Conservation (phyloP, 2,888 invertebrate species). For the Koerneria pararmatus region DNA sequence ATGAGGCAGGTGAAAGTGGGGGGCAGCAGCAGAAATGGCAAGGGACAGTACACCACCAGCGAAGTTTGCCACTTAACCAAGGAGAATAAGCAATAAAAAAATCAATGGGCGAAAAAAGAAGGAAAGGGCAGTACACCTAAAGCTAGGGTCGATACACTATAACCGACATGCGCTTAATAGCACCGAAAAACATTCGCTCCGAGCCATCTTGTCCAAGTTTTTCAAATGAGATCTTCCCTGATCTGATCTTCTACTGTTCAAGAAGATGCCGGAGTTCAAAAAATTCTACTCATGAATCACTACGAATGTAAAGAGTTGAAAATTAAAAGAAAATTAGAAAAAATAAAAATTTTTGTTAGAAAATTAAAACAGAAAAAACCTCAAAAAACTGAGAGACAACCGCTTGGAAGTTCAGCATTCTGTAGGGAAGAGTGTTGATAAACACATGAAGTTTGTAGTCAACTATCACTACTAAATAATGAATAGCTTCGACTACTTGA, state of each 20-base stretch:
- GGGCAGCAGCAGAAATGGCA: conserved; percentile 52
- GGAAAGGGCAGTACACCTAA: not conserved
- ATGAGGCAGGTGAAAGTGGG: conserved; percentile 39
- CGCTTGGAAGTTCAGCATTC: conserved; percentile 45
- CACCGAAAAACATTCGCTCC: not conserved
- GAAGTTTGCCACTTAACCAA: conserved; percentile 48
- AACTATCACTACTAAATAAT: too few relatives aligned
- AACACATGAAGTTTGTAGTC: too few relatives aligned
- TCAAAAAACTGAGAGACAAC: conserved; percentile 55
- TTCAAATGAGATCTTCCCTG: too few relatives aligned
- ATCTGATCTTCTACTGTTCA: too few relatives aligned
- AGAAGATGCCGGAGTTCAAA: too few relatives aligned
- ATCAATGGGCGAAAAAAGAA: not conserved
- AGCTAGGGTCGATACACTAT: not conserved
- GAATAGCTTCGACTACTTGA: too few relatives aligned
- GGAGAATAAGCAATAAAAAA: not conserved
- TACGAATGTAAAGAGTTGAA: not conserved
- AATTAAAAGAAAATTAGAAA: not conserved
- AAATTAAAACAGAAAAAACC: conserved; percentile 28
- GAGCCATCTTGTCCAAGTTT: too few relatives aligned
- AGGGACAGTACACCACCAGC: conserved; percentile 51
- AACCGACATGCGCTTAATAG: not conserved
- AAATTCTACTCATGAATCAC: too few relatives aligned
- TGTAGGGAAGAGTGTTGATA: not conserved
- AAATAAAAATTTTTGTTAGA: not conserved